These are phyloP conservation scores for Ochotona curzoniae DNA, from an alignment of 2,113 vertebrate genomes.

Conservation along the genomic window DNA sequence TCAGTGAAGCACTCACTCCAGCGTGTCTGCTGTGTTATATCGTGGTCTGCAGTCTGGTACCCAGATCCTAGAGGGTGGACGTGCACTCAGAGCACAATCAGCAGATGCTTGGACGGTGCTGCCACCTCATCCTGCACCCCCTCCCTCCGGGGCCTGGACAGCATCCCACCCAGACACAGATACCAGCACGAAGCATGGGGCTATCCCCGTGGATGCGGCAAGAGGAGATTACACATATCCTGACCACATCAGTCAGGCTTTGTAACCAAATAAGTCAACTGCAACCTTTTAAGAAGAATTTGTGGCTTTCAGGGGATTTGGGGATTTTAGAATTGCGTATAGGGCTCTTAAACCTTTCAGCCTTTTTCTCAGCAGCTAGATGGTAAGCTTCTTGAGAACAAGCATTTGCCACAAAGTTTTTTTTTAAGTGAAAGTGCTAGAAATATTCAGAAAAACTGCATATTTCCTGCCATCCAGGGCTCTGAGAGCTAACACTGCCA, in stretches of 20 bases:
- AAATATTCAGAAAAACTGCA: not conserved
- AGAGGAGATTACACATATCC: not conserved
- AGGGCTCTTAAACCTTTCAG: not conserved
- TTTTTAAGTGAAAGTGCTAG: not conserved
- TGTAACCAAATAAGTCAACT: not conserved
- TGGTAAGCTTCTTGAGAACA: not conserved
- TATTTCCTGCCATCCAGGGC: not conserved
- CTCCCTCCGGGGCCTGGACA: not conserved
- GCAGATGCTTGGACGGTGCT: not conserved
- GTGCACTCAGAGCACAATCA: not conserved
- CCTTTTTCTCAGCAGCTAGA: not conserved
- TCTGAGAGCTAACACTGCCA: not conserved
- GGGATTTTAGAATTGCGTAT: not conserved
- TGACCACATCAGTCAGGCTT: not conserved
- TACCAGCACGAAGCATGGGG: rapidly evolving
- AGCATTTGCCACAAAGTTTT: not conserved
- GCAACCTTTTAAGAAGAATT: not conserved
- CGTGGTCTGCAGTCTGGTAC: not conserved
- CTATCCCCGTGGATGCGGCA: not conserved
- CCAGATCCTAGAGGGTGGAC: not conserved
- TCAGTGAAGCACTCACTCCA: not conserved
- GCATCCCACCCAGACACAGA: not conserved
- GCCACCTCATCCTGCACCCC: rapidly evolving
- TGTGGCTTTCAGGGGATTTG: not conserved
- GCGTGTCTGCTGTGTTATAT: not conserved